Conservation (phyloP, 2,888 invertebrate species). For the Hypolimnas misippus region DNA sequence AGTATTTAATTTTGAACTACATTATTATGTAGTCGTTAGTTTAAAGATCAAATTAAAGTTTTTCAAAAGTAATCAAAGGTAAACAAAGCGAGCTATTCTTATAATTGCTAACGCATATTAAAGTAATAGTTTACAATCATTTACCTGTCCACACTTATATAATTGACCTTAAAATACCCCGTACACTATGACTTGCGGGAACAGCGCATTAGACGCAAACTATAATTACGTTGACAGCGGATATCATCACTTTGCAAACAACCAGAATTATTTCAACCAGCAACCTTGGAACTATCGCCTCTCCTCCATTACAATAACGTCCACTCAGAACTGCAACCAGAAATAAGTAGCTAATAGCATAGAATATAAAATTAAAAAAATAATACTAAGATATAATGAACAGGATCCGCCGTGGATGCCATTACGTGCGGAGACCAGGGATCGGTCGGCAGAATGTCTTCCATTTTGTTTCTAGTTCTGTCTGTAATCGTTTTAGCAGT, state of each 20-base stretch:
- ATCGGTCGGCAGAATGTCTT: slow-evolving; percentile 32
- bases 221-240: slow-evolving; percentile 19
- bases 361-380: slow-evolving; percentile 46
- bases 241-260: slow-evolving; percentile 20
- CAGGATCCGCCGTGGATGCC: slow-evolving; percentile 28
- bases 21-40: too few relatives aligned
- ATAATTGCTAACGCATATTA: neutral
- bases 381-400: slow-evolving; percentile 48
- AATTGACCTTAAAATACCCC: slow-evolving; percentile 15
- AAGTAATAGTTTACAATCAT: neutral
- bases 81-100: neutral
- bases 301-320: slow-evolving; percentile 10
- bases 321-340: neutral
- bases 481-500: slow-evolving; percentile 43
- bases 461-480: slow-evolving; percentile 36
- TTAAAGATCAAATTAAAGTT: too few relatives aligned
- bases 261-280: slow-evolving; percentile 2
- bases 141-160: neutral
- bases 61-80: neutral
- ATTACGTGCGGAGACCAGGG: slow-evolving; percentile 27
- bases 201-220: slow-evolving; percentile 20
- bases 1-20: too few relatives aligned
- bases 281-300: slow-evolving; percentile 5
- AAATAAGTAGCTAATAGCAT: slow-evolving; percentile 26
- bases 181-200: slow-evolving; percentile 19